These are phyloP conservation scores for Gortyna flavago DNA, from an alignment of 2,888 invertebrate species.

Conservation along the genomic window DNA sequence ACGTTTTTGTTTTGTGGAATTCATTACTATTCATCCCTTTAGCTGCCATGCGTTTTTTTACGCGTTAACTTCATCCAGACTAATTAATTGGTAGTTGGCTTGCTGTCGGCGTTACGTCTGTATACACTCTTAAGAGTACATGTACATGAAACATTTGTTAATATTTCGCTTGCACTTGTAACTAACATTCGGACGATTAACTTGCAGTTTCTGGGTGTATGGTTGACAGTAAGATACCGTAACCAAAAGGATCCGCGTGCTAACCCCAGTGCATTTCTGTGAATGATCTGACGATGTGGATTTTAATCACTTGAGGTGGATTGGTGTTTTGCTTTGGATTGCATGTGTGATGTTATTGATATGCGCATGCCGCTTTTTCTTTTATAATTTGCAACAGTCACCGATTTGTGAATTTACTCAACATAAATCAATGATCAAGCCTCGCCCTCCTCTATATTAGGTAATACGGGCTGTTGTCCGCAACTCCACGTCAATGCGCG, in stretches of 20 bases:
- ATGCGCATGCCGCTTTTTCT: conserved; percentile 64
- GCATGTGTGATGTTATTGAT: conserved; percentile 58
- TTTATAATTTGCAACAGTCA: conserved; percentile 28
- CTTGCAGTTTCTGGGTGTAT: conserved; percentile 98
- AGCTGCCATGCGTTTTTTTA: not conserved
- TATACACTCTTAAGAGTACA: conserved; percentile 18
- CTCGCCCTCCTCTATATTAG: no score
- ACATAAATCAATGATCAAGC: not conserved
- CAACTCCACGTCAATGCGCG: no score
- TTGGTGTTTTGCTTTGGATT: conserved; percentile 80
- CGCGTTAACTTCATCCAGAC: not conserved
- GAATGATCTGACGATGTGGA: conserved; percentile 90
- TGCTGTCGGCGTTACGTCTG: conserved; percentile 11
- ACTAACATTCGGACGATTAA: conserved; percentile 83
- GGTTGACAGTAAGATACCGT: conserved; percentile 98
- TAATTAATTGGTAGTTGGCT: not conserved
- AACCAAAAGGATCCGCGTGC: conserved; percentile 99
- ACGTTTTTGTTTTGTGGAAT: not conserved
- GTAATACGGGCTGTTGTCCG: no score
- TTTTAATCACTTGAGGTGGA: conserved; percentile 85
- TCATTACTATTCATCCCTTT: not conserved
- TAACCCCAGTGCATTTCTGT: conserved; percentile 99
- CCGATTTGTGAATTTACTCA: not conserved
- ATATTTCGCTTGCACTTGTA: conserved; percentile 73
- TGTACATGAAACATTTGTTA: conserved; percentile 27